Conservation (phyloP, 1,140 invertebrate genomes). For the fruit fly (Drosophila melanogaster) region DNA sequence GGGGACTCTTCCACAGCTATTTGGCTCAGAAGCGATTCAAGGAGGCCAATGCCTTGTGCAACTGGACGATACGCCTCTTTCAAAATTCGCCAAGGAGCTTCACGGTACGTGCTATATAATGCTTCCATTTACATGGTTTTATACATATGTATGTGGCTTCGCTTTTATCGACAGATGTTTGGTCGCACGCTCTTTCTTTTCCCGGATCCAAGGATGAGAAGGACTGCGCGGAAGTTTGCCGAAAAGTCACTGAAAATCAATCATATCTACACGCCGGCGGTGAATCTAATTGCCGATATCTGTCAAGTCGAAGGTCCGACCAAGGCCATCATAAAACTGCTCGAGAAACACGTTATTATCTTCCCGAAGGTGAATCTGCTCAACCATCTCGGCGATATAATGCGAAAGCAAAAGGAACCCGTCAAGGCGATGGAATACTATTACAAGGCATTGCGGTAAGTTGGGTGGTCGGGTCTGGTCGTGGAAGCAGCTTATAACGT, state of each 20-base stretch:
- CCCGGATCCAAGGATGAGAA: conserved; percentile 34
- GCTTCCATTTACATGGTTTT: neutral
- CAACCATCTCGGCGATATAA: conserved; percentile 67
- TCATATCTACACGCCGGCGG: conserved; percentile 67
- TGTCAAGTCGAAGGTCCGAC: conserved; percentile 56
- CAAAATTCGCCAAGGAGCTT: conserved; percentile 66
- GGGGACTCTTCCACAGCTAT: conserved; percentile 70
- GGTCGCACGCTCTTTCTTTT: conserved; percentile 59
- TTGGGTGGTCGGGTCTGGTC: neutral
- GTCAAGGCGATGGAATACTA: conserved; percentile 72
- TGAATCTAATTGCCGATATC: conserved; percentile 65
- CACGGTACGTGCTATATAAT: conserved; percentile 33
- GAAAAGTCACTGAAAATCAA: conserved; percentile 72
- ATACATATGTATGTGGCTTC: neutral
- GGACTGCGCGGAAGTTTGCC: conserved; percentile 63
- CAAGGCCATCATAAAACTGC: conserved; percentile 54
- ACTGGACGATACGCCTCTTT: conserved; percentile 60
- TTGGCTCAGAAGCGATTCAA: conserved; percentile 56
- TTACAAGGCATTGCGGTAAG: conserved; percentile 66
- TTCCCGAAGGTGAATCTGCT: conserved; percentile 66
- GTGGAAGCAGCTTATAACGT: too few species aligned
- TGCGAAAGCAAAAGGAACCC: conserved; percentile 55
- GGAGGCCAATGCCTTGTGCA: conserved; percentile 72
- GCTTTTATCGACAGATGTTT: conserved; percentile 51
- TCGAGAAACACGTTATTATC: conserved; percentile 63